Base-by-base conservation (phyloP, 2,113 vertebrate species). In the Rhinichthys klamathensis region DNA sequence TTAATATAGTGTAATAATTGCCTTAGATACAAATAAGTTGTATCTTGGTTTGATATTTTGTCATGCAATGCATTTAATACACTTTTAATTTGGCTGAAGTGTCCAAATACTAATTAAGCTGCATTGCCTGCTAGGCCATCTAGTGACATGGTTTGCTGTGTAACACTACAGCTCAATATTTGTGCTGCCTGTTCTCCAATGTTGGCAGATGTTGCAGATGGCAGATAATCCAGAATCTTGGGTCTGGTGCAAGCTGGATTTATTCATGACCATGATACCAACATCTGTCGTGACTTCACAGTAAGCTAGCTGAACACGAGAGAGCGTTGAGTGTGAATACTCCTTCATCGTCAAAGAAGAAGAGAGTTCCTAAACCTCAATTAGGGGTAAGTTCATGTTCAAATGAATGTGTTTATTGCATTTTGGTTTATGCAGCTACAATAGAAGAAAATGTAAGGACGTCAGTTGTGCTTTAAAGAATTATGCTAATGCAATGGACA, bases 151-250 rank as follows among this genome's bases (percentile, higher is more conserved):
- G 15, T 41, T 23, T n/a, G 18, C 72, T 63, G 41, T 23, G 51
- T 79, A 60, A 77, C 30, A 73, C 30, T 51, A 44, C 11, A n/a
- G 69, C 63, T 75, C 67, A 27, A 60, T 69, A 63, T 46, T 86
- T 46, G 84, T 70, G 49, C 85, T 85, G 87, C 85, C 89, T 87
- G 89, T 92, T 92, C 92, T 87, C 89, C 86, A 88, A 27, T 51
- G 72, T 82, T 89, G 89, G 88, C 93, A 95, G 94, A 92, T 94
- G 92, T 93, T 91, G 82, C 90, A 90, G 91, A 92, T 92, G 94
- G 93, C 89, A 84, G 90, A 92, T 95, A 95, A 95, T 95, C 95
- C 93, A 89, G 89, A 90, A 92, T 85, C 88, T 91, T 91, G 90
- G 85, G 89, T 88, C 90, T 84, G 91, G 87, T 91, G 87, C 90